Percentiles rank a stretch among this genome's conserved stretches.
These are phyloP conservation scores for Griposia aprilina DNA, from an alignment of 2,888 invertebrate species.

Conservation along the genomic window DNA sequence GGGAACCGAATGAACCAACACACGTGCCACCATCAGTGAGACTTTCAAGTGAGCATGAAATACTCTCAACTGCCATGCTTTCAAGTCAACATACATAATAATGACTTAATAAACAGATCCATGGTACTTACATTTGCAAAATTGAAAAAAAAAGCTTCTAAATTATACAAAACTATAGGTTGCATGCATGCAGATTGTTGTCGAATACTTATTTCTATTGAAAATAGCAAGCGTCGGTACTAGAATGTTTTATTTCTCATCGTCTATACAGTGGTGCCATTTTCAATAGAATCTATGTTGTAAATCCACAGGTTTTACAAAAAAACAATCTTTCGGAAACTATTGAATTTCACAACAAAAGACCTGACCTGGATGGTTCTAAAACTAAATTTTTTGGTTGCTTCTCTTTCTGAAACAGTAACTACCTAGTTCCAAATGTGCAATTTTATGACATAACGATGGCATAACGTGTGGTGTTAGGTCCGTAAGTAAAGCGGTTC, in stretches of 20 bases:
- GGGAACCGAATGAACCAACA: too few relatives aligned
- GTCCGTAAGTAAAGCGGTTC: conserved; percentile 42
- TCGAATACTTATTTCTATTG: conserved; percentile 1
- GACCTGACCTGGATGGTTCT: conserved; percentile 27
- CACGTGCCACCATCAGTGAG: too few relatives aligned
- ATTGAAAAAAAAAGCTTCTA: too few relatives aligned
- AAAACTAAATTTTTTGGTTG: neutral
- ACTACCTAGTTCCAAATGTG: conserved; percentile 31
- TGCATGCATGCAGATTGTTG: neutral
- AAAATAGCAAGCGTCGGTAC: neutral
- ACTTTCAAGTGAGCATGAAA: too few relatives aligned
- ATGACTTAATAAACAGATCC: too few relatives aligned
- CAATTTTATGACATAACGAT: conserved; percentile 56
- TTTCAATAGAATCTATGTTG: neutral
- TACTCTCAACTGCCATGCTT: too few relatives aligned
- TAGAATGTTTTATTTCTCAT: neutral
- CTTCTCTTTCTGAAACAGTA: conserved; percentile 28
- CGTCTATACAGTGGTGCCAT: too few relatives aligned
- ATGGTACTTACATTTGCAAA: too few relatives aligned
- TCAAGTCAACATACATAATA: too few relatives aligned
- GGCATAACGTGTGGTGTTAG: conserved; percentile 21
- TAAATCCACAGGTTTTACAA: neutral
- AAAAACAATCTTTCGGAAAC: neutral
- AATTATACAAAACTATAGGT: too few relatives aligned
- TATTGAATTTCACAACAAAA: conserved; percentile 32